A percentile compares a stretch with the other conserved stretches of the same genome.
phyloP scores from a whole-genome alignment of 2,113 vertebrate genomes.

The Aramus guarauna region DNA sequence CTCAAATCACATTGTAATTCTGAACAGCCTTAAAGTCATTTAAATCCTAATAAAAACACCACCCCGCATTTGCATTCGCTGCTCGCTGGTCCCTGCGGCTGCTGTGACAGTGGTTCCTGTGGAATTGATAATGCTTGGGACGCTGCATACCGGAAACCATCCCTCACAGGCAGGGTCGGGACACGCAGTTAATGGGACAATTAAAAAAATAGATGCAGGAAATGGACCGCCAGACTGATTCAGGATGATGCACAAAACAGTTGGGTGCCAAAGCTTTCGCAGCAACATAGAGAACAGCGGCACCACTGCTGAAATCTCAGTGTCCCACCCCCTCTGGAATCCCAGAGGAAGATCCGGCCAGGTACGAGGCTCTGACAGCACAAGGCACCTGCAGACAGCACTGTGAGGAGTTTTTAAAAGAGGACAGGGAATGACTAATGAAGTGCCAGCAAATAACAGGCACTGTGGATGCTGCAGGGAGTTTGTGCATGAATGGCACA shows the following conservation, averaged over 20 bases:
- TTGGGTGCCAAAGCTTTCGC: neutral
- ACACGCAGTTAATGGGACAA: neutral
- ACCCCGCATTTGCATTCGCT: constrained; percentile 44
- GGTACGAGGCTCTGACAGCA: neutral
- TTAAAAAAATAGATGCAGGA: neutral
- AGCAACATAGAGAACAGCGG: neutral
- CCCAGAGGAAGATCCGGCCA: neutral
- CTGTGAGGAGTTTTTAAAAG: neutral
- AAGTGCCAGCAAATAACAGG: neutral
- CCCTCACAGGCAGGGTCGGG: neutral
- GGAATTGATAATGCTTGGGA: neutral
- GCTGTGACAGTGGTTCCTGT: neutral
- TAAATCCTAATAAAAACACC: constrained; percentile 67
- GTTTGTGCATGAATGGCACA: neutral
- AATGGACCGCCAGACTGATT: neutral
- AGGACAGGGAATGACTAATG: neutral
- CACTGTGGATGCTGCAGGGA: neutral
- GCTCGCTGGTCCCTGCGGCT: neutral
- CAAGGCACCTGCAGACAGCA: neutral
- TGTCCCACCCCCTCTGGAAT: neutral
- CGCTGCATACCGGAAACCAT: neutral
- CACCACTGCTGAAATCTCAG: neutral
- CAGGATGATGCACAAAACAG: neutral
- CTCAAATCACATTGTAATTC: constrained; percentile 59
- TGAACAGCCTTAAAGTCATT: constrained; percentile 62